Base-by-base conservation (phyloP, 2,888 invertebrate genomes). In the Lasiommata megera region DNA sequence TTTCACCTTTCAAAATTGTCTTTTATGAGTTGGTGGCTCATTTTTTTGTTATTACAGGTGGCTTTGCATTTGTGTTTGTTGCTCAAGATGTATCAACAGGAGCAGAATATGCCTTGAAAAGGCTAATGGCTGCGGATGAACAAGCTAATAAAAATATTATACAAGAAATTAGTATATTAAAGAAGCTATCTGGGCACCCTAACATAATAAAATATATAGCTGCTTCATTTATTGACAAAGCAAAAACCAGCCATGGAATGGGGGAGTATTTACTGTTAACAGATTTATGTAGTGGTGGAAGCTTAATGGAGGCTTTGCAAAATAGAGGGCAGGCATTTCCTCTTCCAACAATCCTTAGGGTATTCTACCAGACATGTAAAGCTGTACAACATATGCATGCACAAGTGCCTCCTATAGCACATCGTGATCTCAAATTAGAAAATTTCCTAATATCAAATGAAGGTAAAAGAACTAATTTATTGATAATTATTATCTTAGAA, bases 351-450 rank as follows among this genome's bases (percentile, higher is more conserved):
- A 93, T 97, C 57, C 92, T 97, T 68, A 94, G 94, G 76, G 94
- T 99, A 64, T 97, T 98, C 83, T 98, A 98, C 87, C 98, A 99
- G 86, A 95, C 96, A 16, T 95, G 96, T 70, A 93, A 93, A 66
- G 97, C 98, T 36, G 96, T 99, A 9, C 95, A 97, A 67, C 98
- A 98, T 78, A 96, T 99, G 96, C 99, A 99, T 79, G 93, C 93
- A 38, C 97, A 97, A 83, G 92, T 92, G 44, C 97, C 97, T 38
- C 95, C 98, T n/a, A 95, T 99, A 61, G 95, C 96, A 46, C 99
- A 99, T 87, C 93, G 99, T 73, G 99, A 99, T 92, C 94, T 99
- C 72, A 99, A 99, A 92, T 94, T 96, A 85, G 99, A 99, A 92
- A 99, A 99, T 88, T 94, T 99, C 74, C 89, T 99, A 63, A 93